A percentile compares a stretch with the other conserved stretches of the same genome.
Conservation (phyloP, 2,797 vertebrate species). For the Eulemur albifrons region DNA sequence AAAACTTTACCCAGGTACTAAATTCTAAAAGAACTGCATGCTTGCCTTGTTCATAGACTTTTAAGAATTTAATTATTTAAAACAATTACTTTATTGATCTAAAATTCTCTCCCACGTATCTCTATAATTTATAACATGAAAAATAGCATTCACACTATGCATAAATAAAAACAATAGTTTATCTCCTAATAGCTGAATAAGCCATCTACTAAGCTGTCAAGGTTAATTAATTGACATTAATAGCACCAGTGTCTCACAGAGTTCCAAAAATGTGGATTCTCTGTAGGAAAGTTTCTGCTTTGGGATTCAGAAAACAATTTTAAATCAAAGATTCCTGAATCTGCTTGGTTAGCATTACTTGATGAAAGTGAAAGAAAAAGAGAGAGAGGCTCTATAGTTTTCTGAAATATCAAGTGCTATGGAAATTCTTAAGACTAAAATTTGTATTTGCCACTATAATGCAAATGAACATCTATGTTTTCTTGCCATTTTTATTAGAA, state of each 20-base stretch:
- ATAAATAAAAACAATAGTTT: constrained; percentile 35
- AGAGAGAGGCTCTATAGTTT: not conserved
- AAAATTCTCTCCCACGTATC: constrained; percentile 4
- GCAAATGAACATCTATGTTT: constrained; percentile 35
- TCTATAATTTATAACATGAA: constrained; percentile 45
- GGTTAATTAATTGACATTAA: constrained; percentile 28
- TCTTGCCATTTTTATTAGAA: not conserved
- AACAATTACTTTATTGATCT: constrained; percentile 37
- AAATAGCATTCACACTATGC: not conserved
- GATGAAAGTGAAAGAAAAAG: constrained; percentile 43
- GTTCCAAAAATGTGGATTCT: constrained; percentile 30
- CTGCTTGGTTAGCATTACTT: constrained; percentile 33
- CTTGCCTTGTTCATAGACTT: not conserved
- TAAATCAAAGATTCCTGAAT: not conserved
- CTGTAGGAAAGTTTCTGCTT: constrained; percentile 19
- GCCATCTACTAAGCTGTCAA: not conserved
- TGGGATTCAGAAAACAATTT: constrained; percentile 37
- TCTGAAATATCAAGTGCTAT: not conserved
- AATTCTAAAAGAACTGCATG: not conserved
- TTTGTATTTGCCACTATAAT: not conserved
- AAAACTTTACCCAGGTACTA: not conserved
- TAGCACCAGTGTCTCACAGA: not conserved
- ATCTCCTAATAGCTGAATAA: constrained; percentile 23
- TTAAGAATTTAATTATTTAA: constrained; percentile 22
- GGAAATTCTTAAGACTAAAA: constrained; percentile 25